Evolutionary conservation across 2,888 invertebrate genomes (phyloP).

Genomic region (Elysia crispata): DNA sequence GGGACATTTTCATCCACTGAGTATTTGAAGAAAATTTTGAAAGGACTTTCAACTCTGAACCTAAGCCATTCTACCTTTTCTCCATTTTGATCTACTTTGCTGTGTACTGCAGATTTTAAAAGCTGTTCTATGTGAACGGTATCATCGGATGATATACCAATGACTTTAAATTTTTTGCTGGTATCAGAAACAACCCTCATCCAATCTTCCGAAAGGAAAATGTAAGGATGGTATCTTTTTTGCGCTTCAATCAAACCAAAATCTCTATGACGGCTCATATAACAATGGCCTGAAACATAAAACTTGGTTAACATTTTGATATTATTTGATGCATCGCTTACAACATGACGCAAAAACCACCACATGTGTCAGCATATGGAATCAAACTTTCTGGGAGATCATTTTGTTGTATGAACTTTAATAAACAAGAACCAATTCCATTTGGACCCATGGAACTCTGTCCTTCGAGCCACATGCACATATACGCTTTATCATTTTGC

Average conservation of each 20-base stretch:
- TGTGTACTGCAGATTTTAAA: too few relatives aligned
- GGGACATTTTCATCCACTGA: too few relatives aligned
- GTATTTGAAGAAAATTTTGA: too few relatives aligned
- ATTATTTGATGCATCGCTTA: background rate
- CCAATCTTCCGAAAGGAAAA: background rate
- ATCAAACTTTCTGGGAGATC: background rate
- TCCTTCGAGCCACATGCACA: slow-evolving; percentile 32
- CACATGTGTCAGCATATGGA: slow-evolving; percentile 20
- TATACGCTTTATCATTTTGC: too few relatives aligned
- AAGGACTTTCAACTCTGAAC: too few relatives aligned
- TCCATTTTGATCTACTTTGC: too few relatives aligned
- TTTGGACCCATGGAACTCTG: slow-evolving; percentile 12
- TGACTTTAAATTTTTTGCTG: too few relatives aligned
- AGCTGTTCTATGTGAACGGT: too few relatives aligned
- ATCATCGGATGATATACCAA: too few relatives aligned
- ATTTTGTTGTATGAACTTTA: slow-evolving; percentile 9
- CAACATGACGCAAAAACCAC: slow-evolving; percentile 28
- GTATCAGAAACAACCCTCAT: too few relatives aligned
- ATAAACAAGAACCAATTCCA: slow-evolving; percentile 30
- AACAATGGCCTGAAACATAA: slow-evolving; percentile 26
- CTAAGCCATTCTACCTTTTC: too few relatives aligned
- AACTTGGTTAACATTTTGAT: slow-evolving; percentile 6
- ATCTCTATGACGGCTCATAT: slow-evolving; percentile 26
- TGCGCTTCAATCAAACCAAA: slow-evolving; percentile 5
- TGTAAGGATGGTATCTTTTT: background rate